Evolutionary conservation across 2,888 invertebrate species (phyloP), one percentile per base, ranked within the genome.

Genomic region (Meta bourneti): DNA sequence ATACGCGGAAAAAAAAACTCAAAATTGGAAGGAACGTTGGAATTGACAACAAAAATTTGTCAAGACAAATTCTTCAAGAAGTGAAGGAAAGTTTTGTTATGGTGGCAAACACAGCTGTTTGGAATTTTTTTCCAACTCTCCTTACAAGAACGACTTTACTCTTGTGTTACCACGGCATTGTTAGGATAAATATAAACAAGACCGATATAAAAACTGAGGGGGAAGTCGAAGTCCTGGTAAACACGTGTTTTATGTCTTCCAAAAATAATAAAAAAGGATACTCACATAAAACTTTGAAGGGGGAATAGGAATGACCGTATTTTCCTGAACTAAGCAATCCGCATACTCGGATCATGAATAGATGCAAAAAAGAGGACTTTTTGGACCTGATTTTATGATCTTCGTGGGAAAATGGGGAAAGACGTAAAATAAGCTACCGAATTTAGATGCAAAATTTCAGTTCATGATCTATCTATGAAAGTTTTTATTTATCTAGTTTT

Each of bases 221-320:
- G 69, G 69, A 86, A 78, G 69, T 78, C n/a, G 77, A 19, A 78
- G 83, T 16, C 83, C 78, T 51, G 54, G 88, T 89, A 89, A 89
- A 89, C 79, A 85, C 85, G 72, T 80, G 90, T 90, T 90, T 90
- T 90, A 90, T 84, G 85, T 90, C 85, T 90, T 85, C 20, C 78
- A 19, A 20, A 13, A 51, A 52, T 20, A 20, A 51, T 75, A 69
- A 19, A 9, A 48, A 80, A 16, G 78, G 78, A 19, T 61, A 75
- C 54, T 71, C 19, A 72, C 72, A 80, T 79, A 90, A 90, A 85
- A 34, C 69, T 7, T 51, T 7, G 77, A 34, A n/a, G 19, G 34
- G 51, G 20, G 89, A 77, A 83, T 82, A 83, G 82, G 69, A 89
- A 89, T 83, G 72, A 85, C 90, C 72, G 49, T 74, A 71, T 69